Percentiles rank a stretch among this genome's conserved stretches.
Conservation (phyloP, 2,888 invertebrate genomes). For the Diarsia rubi region DNA sequence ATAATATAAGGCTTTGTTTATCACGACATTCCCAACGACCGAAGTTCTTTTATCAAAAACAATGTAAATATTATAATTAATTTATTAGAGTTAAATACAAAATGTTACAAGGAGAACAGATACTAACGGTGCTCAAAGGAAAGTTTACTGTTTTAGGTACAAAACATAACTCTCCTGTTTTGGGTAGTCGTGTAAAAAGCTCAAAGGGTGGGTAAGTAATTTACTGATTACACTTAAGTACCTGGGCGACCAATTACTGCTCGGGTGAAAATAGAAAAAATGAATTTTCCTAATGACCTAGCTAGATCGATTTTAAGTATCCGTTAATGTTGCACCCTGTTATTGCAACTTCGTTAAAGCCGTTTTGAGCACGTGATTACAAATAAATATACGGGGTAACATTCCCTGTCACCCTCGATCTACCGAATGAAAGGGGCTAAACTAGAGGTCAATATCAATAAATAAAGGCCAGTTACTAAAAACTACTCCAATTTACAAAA, state of each 20-base stretch:
- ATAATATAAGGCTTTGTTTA: slow-evolving; percentile 15
- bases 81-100: not conserved
- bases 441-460: too few species aligned
- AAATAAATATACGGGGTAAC: too few species aligned
- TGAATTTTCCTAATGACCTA: too few species aligned
- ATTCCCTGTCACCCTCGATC: too few species aligned
- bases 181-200: not conserved
- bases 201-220: not conserved
- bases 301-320: too few species aligned
- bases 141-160: not conserved
- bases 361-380: too few species aligned
- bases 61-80: not conserved
- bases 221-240: not conserved
- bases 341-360: too few species aligned
- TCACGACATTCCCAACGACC: not conserved
- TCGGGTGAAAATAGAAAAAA: not conserved
- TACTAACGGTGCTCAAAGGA: not conserved
- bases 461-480: too few species aligned
- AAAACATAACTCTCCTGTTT: too few species aligned
- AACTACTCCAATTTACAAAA: too few species aligned
- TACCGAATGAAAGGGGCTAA: too few species aligned
- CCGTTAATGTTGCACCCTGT: too few species aligned
- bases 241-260: not conserved
- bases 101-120: not conserved
- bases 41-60: not conserved